Percentiles rank a stretch among this genome's conserved stretches.
phyloP scores from a whole-genome alignment of 2,888 invertebrate genomes.

The Spilarctia lutea region DNA sequence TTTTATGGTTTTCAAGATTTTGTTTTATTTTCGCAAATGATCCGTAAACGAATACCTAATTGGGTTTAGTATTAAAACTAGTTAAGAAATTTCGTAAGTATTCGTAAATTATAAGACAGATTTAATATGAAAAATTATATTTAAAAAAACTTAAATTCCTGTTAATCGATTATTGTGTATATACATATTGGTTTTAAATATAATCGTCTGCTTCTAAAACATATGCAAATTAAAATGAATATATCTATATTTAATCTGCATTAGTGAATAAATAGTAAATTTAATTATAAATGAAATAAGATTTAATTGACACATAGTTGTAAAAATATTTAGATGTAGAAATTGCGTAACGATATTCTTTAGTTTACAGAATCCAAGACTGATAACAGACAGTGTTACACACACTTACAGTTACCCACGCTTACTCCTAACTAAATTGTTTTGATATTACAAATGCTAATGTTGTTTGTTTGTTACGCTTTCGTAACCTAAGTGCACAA shows the following conservation, averaged over 20 bases:
- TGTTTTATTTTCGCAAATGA: background rate
- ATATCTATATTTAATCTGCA: background rate
- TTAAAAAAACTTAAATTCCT: background rate
- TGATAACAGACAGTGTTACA: no score
- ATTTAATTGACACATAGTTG: background rate
- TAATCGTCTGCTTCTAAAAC: background rate
- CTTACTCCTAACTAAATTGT: background rate
- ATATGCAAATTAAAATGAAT: background rate
- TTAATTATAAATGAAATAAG: background rate
- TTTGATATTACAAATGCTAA: background rate
- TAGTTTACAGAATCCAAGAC: background rate
- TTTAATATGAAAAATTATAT: background rate
- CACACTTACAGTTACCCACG: no score
- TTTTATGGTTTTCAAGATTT: constrained; percentile 7
- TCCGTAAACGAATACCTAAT: background rate
- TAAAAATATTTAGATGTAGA: background rate
- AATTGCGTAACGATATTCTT: background rate
- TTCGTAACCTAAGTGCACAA: background rate
- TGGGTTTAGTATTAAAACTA: background rate
- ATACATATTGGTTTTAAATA: background rate
- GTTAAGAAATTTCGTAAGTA: background rate
- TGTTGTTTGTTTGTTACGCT: background rate
- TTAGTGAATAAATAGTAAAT: background rate
- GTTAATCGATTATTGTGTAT: background rate
- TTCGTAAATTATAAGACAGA: background rate